Evolutionary conservation across 2,113 vertebrate species (phyloP), one percentile per base, ranked within the genome.

Genomic region (Lasiurus borealis): DNA sequence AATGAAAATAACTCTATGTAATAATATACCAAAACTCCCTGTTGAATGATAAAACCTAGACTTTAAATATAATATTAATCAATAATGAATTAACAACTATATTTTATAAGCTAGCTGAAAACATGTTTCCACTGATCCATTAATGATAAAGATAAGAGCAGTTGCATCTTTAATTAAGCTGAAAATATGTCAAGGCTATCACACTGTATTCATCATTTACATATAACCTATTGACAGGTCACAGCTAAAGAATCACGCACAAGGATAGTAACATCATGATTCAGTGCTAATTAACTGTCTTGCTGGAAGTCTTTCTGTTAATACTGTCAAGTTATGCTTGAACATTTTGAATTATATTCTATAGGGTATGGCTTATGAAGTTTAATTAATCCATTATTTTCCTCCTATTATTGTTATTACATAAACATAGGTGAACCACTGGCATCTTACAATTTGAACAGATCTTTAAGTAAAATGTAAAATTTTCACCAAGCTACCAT

Each of bases 211-310:
- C 81, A 46, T 84, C 44, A 92, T 83, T 95, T 91, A 10, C 40
- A 76, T 69, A 48, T 2, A 46, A 34, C 54, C 84, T 72, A 54
- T 73, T 57, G 54, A 83, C 34, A 95, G 84, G 82, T 93, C 78
- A 91, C n/a, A 76, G 50, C 34, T 75, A 59, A 64, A 75, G 66
- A 87, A 54, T 57, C 48, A 64, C 34, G 27, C 34, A 69, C 13
- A 68, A 88, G 91, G 29, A 62, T 82, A 86, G 44, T 29, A 88
- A 54, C 50, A 71, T 93, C 62, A 59, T 71, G 62, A 91, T 78
- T 93, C 83, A 89, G 48, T 54, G 36, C 19, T 86, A 94, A 89
- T 94, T 83, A 91, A 62, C 77, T 69, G n/a, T 34, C 93, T 73
- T 86, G 11, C 31, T 87, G 44, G 8, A 89, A 91, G 11, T 50